These are phyloP conservation scores for Pocillopora meandrina DNA, from an alignment of 92 coral and sea anemone genomes.

Conservation along the genomic window DNA sequence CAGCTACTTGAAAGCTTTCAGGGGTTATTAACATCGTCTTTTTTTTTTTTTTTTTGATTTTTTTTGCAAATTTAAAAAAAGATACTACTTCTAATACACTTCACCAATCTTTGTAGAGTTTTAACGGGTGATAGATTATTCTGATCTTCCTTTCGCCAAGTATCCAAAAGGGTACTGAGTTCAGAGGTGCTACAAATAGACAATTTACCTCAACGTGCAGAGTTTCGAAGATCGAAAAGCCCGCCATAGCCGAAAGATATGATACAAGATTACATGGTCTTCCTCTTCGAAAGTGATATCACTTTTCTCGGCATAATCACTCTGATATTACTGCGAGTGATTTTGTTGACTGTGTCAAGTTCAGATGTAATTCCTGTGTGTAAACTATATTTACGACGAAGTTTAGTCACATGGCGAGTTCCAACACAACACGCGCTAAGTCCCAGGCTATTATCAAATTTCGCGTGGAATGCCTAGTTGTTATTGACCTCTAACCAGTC, in stretches of 20 bases:
- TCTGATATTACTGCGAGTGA: too few relatives aligned
- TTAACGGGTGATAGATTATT: slow-evolving; percentile 69
- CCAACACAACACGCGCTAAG: background rate
- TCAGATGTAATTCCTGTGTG: too few relatives aligned
- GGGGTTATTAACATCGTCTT: too few relatives aligned
- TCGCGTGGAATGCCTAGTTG: slow-evolving; percentile 6
- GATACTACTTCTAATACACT: too few relatives aligned
- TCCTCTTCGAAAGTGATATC: too few relatives aligned
- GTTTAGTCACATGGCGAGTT: slow-evolving; percentile 20
- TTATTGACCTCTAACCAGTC: slow-evolving; percentile 28
- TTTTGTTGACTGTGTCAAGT: too few relatives aligned
- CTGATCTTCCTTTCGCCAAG: slow-evolving; percentile 89
- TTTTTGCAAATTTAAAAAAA: too few relatives aligned
- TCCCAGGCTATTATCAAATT: background rate
- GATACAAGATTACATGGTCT: too few relatives aligned
- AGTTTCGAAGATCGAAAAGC: slow-evolving; percentile 10
- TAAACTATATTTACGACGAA: background rate
- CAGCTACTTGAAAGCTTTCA: too few relatives aligned
- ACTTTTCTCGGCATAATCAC: too few relatives aligned
- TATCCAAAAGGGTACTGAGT: slow-evolving; percentile 70
- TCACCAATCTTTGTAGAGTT: slow-evolving; percentile 65
- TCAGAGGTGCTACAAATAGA: slow-evolving; percentile 53
- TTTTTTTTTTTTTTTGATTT: too few relatives aligned
- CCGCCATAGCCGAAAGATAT: slow-evolving; percentile 24
- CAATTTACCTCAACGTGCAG: background rate